A percentile compares a stretch with the other conserved stretches of the same genome.
Evolutionary conservation across 2,888 invertebrate species (phyloP).

Genomic region (Melieria picta): DNA sequence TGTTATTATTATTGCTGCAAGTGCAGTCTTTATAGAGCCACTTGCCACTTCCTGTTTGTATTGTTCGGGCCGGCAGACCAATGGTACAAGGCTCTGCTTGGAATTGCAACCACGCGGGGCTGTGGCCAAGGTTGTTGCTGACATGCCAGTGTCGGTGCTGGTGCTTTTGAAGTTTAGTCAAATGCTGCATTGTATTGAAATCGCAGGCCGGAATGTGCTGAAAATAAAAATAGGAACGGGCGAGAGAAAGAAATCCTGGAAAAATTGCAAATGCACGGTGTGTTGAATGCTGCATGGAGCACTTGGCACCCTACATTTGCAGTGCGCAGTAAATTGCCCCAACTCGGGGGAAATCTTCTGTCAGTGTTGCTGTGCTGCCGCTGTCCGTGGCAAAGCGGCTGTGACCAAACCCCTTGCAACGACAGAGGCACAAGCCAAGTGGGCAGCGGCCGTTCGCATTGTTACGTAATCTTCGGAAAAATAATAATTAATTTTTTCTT

Average conservation of each 20-base stretch:
- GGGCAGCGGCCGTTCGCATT: background rate
- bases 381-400: background rate
- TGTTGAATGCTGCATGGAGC: background rate
- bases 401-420: conserved; percentile 1
- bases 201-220: background rate
- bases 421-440: background rate
- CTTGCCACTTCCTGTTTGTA: conserved; percentile 9
- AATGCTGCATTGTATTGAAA: conserved; percentile 6
- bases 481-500: background rate
- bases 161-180: background rate
- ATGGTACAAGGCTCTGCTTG: too few relatives aligned
- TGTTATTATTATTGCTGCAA: conserved; percentile 46
- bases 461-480: background rate
- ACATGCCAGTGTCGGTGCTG: background rate
- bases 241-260: background rate
- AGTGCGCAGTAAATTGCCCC: background rate
- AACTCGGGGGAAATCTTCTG: conserved; percentile 3
- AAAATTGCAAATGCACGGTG: background rate
- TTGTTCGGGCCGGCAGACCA: background rate
- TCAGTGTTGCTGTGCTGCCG: background rate
- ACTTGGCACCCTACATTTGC: conserved; percentile 11
- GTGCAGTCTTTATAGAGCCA: conserved; percentile 57
- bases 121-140: too few relatives aligned
- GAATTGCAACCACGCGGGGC: too few relatives aligned
- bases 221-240: background rate